phyloP scores from a whole-genome alignment of 1,140 invertebrate species.

The Copidosoma floridanum region DNA sequence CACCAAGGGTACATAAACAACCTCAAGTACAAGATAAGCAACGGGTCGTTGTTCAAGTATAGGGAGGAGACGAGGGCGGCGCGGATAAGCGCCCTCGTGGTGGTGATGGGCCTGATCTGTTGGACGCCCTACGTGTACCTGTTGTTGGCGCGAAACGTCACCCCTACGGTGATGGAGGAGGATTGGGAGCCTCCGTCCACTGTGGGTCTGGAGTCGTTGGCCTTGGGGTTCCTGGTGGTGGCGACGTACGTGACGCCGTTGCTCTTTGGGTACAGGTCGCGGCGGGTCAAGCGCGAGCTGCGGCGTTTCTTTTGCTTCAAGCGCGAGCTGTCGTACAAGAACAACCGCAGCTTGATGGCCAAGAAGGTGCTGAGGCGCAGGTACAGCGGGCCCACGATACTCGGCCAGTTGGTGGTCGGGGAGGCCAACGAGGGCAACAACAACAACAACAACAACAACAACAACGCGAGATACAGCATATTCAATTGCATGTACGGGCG shows the following conservation, averaged over 20 bases:
- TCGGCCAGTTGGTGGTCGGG: slow-evolving; percentile 44
- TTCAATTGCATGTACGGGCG: slow-evolving; percentile 51
- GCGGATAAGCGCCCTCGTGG: slow-evolving; percentile 71
- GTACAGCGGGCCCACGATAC: slow-evolving; percentile 44
- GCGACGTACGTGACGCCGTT: slow-evolving; percentile 72
- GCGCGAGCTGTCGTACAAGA: slow-evolving; percentile 49
- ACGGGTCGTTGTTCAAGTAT: slow-evolving; percentile 79
- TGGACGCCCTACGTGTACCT: slow-evolving; percentile 68
- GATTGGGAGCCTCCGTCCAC: not conserved
- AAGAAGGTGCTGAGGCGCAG: slow-evolving; percentile 49
- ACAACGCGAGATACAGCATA: slow-evolving; percentile 41
- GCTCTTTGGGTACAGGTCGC: slow-evolving; percentile 76
- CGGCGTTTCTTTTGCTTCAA: slow-evolving; percentile 61
- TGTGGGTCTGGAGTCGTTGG: slow-evolving; percentile 53
- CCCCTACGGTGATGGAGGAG: slow-evolving; percentile 26
- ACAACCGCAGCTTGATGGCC: slow-evolving; percentile 52
- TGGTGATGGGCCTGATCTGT: slow-evolving; percentile 70
- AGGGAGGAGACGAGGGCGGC: slow-evolving; percentile 79
- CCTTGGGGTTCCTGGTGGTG: slow-evolving; percentile 66
- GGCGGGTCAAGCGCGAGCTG: slow-evolving; percentile 71
- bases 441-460: not conserved
- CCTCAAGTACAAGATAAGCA: slow-evolving; percentile 73
- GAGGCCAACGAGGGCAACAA: slow-evolving; percentile 2
- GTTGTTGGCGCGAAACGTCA: slow-evolving; percentile 52
- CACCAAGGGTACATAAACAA: slow-evolving; percentile 65